phyloP scores from a whole-genome alignment of 2,113 vertebrate species.

The Pagrus major region DNA sequence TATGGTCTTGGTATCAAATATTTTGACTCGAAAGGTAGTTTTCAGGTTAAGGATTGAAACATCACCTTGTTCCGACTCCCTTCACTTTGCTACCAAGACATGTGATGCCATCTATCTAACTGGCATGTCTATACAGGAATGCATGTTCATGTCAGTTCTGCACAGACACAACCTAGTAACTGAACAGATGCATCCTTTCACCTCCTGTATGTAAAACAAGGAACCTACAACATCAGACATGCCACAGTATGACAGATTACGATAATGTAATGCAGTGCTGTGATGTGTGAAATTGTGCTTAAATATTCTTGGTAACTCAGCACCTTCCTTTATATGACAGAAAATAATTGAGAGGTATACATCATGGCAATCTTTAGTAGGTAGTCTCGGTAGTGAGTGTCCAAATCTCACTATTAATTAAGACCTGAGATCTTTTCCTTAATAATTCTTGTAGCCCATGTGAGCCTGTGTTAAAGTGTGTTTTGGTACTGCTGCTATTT shows the following conservation, averaged over 20 bases:
- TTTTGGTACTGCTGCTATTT: neutral
- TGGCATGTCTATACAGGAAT: neutral
- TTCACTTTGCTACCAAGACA: neutral
- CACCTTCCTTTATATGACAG: constrained; percentile 39
- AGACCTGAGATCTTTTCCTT: constrained; percentile 45
- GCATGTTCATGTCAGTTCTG: neutral
- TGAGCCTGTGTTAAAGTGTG: neutral
- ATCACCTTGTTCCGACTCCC: neutral
- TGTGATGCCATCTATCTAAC: neutral
- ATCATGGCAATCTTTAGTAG: constrained; percentile 25
- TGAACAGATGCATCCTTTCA: constrained; percentile 16
- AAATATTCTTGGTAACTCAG: constrained; percentile 63
- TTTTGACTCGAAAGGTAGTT: neutral
- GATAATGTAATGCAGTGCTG: constrained; percentile 24
- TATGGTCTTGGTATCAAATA: neutral
- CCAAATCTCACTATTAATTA: constrained; percentile 62
- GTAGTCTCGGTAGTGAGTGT: neutral
- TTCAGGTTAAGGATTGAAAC: neutral
- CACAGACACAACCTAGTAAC: neutral
- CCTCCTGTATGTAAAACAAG: neutral
- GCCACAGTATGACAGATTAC: constrained; percentile 1
- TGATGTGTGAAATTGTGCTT: constrained; percentile 46
- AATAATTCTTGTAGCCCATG: constrained; percentile 12
- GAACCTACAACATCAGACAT: neutral
- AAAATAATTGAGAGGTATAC: constrained; percentile 26